These are phyloP conservation scores for Campopleginae sp. DNA, from an alignment of 2,888 invertebrate species.

Conservation along the genomic window DNA sequence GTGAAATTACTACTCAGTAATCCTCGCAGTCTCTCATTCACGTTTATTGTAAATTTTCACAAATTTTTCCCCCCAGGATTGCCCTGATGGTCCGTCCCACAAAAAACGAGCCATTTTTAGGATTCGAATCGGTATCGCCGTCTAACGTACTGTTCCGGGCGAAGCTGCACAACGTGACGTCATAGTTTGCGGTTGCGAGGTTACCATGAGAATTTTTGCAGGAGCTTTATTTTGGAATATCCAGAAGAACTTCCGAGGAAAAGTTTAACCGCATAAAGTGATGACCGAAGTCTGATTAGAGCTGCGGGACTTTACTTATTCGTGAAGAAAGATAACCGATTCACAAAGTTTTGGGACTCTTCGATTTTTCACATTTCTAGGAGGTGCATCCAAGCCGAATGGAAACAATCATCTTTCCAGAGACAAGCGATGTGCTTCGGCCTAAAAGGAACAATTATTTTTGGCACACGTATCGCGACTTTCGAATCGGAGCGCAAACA, in stretches of 20 bases:
- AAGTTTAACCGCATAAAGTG: slow-evolving; percentile 31
- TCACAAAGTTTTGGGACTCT: not conserved
- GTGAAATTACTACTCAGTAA: not conserved
- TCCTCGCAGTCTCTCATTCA: too few species aligned
- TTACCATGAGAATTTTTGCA: not conserved
- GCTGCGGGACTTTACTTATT: not conserved
- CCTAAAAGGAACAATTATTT: slow-evolving; percentile 16
- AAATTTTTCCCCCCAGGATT: too few species aligned
- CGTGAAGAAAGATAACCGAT: not conserved
- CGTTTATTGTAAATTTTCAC: too few species aligned
- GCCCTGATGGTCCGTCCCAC: too few species aligned
- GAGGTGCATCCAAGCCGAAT: not conserved
- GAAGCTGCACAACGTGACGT: not conserved
- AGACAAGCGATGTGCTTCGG: slow-evolving; percentile 1
- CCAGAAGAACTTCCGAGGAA: not conserved
- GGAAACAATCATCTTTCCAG: slow-evolving; percentile 4
- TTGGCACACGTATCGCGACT: slow-evolving; percentile 32
- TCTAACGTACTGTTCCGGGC: not conserved
- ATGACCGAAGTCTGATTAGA: not conserved
- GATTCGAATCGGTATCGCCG: too few species aligned
- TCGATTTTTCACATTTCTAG: not conserved
- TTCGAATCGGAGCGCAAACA: not conserved
- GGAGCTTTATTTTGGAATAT: not conserved
- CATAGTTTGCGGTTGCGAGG: too few species aligned
- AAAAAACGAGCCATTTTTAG: too few species aligned